Conservation (phyloP, 2,113 vertebrate genomes). For the Pomatorhinus ruficollis region DNA sequence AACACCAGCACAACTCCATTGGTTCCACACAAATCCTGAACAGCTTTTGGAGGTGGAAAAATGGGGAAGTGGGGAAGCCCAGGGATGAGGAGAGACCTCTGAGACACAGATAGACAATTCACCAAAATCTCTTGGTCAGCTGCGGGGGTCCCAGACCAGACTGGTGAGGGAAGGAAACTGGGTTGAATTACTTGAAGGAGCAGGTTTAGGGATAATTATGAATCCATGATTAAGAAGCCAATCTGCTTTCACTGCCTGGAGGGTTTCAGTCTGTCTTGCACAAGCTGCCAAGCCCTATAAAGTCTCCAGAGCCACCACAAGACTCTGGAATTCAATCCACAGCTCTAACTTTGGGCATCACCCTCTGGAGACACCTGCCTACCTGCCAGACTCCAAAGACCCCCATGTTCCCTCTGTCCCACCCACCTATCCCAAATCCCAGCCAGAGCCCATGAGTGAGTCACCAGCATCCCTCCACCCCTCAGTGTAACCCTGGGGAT, state of each 20-base stretch:
- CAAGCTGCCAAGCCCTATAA: background rate
- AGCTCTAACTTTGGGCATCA: background rate
- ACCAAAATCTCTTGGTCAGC: background rate
- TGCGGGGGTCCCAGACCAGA: background rate
- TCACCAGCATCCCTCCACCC: background rate
- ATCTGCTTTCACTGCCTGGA: background rate
- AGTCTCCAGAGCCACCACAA: background rate
- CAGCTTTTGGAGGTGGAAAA: background rate
- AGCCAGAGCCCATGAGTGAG: background rate
- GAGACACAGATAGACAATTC: background rate
- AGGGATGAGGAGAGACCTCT: background rate
- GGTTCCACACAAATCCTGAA: background rate
- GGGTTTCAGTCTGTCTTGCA: background rate
- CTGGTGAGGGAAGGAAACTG: background rate
- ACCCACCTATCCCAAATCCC: background rate
- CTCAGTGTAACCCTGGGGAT: background rate
- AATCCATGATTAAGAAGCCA: background rate
- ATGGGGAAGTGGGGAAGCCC: background rate
- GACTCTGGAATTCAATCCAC: background rate
- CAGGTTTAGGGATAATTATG: background rate
- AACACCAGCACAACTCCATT: background rate
- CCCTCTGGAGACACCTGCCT: background rate
- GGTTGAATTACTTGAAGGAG: background rate
- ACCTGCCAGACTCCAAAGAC: background rate
- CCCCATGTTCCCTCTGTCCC: background rate